Conservation (phyloP, 2,113 vertebrate species). For the Spermophilus dauricus region DNA sequence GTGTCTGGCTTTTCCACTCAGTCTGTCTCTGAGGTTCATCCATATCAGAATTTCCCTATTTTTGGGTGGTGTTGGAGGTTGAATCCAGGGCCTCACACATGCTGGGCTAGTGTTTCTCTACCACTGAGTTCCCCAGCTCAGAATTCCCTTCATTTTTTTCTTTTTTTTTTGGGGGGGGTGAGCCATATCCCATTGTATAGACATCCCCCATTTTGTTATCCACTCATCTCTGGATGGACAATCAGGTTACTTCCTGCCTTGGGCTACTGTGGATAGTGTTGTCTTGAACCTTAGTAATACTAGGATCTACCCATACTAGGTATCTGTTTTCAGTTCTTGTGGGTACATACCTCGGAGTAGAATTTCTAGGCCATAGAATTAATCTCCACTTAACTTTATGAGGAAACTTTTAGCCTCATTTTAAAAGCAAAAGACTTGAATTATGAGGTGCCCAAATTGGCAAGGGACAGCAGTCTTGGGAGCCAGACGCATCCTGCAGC, state of each 20-base stretch:
- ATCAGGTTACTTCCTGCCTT: neutral
- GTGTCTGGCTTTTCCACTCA: neutral
- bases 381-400: neutral
- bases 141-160: neutral
- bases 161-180: neutral
- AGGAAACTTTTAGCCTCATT: neutral
- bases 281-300: neutral
- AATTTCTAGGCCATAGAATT: neutral
- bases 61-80: neutral
- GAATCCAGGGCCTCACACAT: neutral
- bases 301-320: neutral
- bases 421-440: neutral
- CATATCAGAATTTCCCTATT: neutral
- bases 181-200: neutral
- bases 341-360: too few relatives aligned
- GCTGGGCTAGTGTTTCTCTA: neutral
- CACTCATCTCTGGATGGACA: rapidly evolving
- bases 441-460: neutral
- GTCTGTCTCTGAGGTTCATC: neutral
- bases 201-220: neutral
- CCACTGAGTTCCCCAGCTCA: neutral
- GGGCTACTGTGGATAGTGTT: neutral
- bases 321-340: neutral
- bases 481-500: neutral
- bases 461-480: neutral